Base-by-base conservation (phyloP, 2,797 vertebrate species). In the Eurystomus glaucurus region DNA sequence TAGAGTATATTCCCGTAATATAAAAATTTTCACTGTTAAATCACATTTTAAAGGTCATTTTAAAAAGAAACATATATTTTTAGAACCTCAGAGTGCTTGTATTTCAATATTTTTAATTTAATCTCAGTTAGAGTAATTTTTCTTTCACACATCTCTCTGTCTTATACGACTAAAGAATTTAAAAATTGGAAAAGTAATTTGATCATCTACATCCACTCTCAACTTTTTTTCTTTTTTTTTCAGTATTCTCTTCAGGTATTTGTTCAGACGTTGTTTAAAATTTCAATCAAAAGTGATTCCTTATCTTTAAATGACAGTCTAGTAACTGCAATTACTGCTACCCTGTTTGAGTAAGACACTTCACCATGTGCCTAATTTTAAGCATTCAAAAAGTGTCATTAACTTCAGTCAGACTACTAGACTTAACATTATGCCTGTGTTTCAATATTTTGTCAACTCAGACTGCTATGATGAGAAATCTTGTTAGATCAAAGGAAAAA, bases 401-500 rank as follows among this genome's bases (percentile, higher is more conserved):
- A 50, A 82, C 25, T 74, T 85, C 74, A 92, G 14, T 86, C 37
- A 83, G 31, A 43, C 50, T 82, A 35, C 26, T 65, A 46, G 51
- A 31, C 25, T 85, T 72, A 39, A 60, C 17, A 57, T 82, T 87
- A 87, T n/a, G 35, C 15, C 48, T 7, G 0, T 37, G 26, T 82
- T 92, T 66, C 79, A 87, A 75, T 1, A 21, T 31, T 45, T 92
- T 83, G 31, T 85, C 70, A 72, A 69, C 35, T 89, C 35, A 62
- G 35, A 39, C 15, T 85, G 14, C 13, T 66, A 46, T 23, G 39
- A 81, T 69, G 13, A 90, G 37, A 75, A 82, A 92, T 5, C 11
- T 77, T 86, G 26, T 62, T 77, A 82, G n/a, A 79, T 65, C 39
- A 76, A 76, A 90, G 37, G 18, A 81, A 88, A 78, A 76, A 66